Percentiles rank a stretch among this genome's conserved stretches.
Evolutionary conservation across 30 jellyfish, hydroid and myxozoan genomes (phyloP).

Genomic region (Turritopsis rubra): DNA sequence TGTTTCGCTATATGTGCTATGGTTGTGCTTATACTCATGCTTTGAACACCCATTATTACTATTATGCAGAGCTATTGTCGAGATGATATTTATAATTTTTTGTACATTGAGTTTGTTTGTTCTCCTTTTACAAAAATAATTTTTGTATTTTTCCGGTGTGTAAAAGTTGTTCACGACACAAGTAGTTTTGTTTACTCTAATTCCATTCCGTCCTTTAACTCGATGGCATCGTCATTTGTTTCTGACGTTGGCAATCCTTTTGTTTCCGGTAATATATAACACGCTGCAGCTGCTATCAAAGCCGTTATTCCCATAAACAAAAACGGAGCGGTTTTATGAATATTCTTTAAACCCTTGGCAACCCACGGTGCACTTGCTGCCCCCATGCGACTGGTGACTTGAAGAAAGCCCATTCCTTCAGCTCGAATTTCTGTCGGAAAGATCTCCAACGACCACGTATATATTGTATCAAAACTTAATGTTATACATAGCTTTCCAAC

Average conservation of each 20-base stretch:
- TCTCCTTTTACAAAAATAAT: background rate
- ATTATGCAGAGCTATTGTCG: background rate
- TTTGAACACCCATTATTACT: background rate
- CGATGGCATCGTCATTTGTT: conserved; percentile 23
- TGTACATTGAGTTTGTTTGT: background rate
- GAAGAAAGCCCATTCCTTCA: conserved; percentile 66
- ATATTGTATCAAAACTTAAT: conserved; percentile 46
- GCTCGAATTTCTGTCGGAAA: conserved; percentile 62
- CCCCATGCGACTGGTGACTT: conserved; percentile 64
- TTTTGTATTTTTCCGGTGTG: background rate
- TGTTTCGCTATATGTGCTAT: background rate
- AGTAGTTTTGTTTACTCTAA: background rate
- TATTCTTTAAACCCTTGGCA: conserved; percentile 33
- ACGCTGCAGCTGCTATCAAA: conserved; percentile 27
- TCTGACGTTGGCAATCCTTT: conserved; percentile 46
- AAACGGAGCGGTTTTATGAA: conserved; percentile 40
- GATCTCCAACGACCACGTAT: conserved; percentile 83
- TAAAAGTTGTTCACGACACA: background rate
- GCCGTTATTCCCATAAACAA: conserved; percentile 42
- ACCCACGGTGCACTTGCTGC: conserved; percentile 86
- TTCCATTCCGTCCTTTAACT: background rate
- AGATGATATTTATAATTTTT: too few relatives aligned
- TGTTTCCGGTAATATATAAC: conserved; percentile 52
- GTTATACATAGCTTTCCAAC: conserved; percentile 66
- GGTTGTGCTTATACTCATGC: background rate